Base-by-base conservation (phyloP, 2,888 invertebrate genomes). In the Lobophora halterata region DNA sequence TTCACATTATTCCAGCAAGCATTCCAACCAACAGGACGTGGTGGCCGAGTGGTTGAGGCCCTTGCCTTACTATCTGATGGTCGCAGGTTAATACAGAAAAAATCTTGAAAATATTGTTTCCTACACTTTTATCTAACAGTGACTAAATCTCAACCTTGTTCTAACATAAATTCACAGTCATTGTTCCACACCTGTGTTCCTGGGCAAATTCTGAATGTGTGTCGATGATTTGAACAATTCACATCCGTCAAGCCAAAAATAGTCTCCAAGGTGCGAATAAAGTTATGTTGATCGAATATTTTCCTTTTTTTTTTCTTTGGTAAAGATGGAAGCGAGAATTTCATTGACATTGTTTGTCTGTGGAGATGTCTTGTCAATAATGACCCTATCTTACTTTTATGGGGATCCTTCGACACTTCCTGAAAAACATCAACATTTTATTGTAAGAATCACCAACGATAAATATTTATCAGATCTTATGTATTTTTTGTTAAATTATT, bases 381-480 rank as follows among this genome's bases (percentile, higher is more conserved):
- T 34, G 30, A 18, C 33, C 24, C 41, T 38, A 36, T 40, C 40
- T 30, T 24, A 36, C 37, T 16, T 10, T 36, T 49, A 46, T 32
- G 45, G 44, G 28, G 32, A 40, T 43, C 30, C 24, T 20, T 29
- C 16, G 23, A 33, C 27, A 41, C 46, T 53, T 53, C 50, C 50
- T 48, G 43, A 12, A 16, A 33, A 9, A 33, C 18, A 42, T 33
- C 20, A 32, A 46, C 36, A 37, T 36, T 32, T 43, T 25, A 39
- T 41, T 38, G 40, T 19, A 49, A 37, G 41, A 41, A 42, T 46
- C 38, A 34, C 25, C 38, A 26, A 35, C 33, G 11, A 53, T 49
- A 42, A 50, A 48, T 53, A 50, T 53, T 50, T 46, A 53, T 46
- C 48, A 46, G 46, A 40, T 50, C 31, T 38, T 29, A 16, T 31